Evolutionary conservation across 2,113 vertebrate species (phyloP), one percentile per base, ranked within the genome.

Genomic region (Mohoua ochrocephala): DNA sequence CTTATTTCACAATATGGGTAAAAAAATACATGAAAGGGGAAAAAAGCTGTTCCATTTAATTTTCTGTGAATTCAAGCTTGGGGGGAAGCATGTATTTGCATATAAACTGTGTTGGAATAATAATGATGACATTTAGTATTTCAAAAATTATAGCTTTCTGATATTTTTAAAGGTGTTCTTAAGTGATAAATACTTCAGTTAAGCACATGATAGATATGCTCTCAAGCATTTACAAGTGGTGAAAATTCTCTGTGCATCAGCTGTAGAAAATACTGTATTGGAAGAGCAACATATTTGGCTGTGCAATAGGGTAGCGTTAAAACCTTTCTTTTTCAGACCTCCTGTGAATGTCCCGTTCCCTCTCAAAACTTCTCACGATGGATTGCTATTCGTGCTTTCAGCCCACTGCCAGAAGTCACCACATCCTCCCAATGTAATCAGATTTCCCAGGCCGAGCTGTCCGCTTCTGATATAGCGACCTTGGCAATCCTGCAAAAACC

Each of bases 161-260:
- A 59, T 94, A 87, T 67, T 83, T 84, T 91, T 74, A 60, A 89
- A 95, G 56, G 27, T 87, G 52, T 84, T 84, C 69, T 84, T 74
- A 92, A 77, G 79, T 45, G 31, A 94, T 67, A 92, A 89, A 94
- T 95, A 80, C 47, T 80, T 79, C 30, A 73, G 67, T 83, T 80
- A 90, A 82, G 44, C 42, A 76, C 27, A 57, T 39, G 33, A 69
- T 47, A 67, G 27, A 60, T 47, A 83, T 24, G 18, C 15, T 76
- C 1, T 83, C 35, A 49, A 67, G 47, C 44, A 90, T 71, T 74
- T 81, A 84, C n/a, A 86, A 88, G 44, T 31, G 13, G 27, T 59
- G 50, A 87, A 76, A 94, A 90, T 67, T 83, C 42, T 83, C 74
- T 33, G 30, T 91, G 80, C 41, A 73, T 21, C 53, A 35, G 24